Evolutionary conservation across 2,113 vertebrate species (phyloP).

Genomic region (Rhabdomys dilectus): DNA sequence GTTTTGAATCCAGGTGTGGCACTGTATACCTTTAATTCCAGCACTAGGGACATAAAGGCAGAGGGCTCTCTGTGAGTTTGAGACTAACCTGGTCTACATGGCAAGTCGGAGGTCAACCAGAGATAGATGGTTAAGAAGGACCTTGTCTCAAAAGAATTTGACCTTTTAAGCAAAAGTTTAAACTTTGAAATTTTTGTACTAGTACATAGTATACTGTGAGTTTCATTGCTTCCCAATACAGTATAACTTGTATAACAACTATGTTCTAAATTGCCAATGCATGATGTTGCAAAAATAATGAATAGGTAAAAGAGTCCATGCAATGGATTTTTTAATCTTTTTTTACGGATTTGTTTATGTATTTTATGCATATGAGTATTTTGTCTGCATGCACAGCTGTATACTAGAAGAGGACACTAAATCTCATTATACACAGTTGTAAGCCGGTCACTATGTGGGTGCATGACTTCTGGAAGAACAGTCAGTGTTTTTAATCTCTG

Average conservation of each 20-base stretch:
- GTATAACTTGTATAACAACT: neutral
- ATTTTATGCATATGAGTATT: neutral
- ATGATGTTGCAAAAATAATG: slow-evolving; percentile 22
- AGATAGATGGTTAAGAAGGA: neutral
- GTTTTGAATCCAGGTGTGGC: neutral
- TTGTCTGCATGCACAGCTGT: neutral
- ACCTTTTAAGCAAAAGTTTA: slow-evolving; percentile 35
- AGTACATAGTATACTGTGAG: neutral
- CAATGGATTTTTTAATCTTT: neutral
- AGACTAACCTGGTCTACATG: neutral
- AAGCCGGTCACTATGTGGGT: neutral
- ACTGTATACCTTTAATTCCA: neutral
- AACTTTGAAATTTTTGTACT: slow-evolving; percentile 13
- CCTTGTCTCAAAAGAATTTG: neutral
- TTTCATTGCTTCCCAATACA: neutral
- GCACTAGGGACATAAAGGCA: neutral
- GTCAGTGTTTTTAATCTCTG: neutral
- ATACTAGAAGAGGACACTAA: neutral
- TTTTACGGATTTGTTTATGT: no score
- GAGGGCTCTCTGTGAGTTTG: neutral
- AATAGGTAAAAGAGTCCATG: neutral
- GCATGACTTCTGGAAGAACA: neutral
- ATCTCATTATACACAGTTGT: neutral
- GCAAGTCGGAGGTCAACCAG: neutral
- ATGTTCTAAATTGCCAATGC: neutral